phyloP scores from a whole-genome alignment of 2,113 vertebrate genomes.

The Ophthalmolycus amberensis region DNA sequence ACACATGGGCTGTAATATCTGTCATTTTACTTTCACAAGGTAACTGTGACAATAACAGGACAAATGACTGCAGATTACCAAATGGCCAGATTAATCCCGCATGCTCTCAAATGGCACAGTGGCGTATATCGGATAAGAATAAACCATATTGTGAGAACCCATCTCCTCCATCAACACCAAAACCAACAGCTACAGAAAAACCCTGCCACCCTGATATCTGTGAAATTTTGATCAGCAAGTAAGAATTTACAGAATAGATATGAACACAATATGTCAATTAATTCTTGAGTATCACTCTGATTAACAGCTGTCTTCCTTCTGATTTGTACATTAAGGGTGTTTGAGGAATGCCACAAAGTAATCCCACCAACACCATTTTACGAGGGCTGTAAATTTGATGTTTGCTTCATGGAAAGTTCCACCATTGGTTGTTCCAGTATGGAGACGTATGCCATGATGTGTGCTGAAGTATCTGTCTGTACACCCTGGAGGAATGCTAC shows the following conservation, averaged over 20 bases:
- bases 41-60: constrained; percentile 86
- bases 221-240: constrained; percentile 86
- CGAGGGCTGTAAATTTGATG: constrained; percentile 87
- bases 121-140: constrained; percentile 72
- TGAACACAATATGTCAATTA: neutral
- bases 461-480: constrained; percentile 83
- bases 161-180: accelerated
- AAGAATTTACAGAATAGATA: constrained; percentile 61
- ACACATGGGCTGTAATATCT: constrained; percentile 4
- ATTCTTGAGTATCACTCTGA: neutral
- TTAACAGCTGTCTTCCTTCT: constrained; percentile 17
- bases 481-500: constrained; percentile 87
- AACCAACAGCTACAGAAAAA: accelerated
- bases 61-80: constrained; percentile 87
- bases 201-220: constrained; percentile 73
- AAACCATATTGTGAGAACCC: constrained; percentile 62
- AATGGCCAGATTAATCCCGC: constrained; percentile 72
- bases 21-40: constrained; percentile 76
- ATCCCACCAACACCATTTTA: constrained; percentile 79
- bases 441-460: constrained; percentile 85
- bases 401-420: constrained; percentile 67
- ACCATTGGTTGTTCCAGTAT: constrained; percentile 82
- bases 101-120: constrained; percentile 86
- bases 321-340: constrained; percentile 80
- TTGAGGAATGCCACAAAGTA: constrained; percentile 81